These are phyloP conservation scores for Ophiothrix spiculata DNA, from an alignment of 35 echinoderm and acorn worm genomes.

Conservation along the genomic window DNA sequence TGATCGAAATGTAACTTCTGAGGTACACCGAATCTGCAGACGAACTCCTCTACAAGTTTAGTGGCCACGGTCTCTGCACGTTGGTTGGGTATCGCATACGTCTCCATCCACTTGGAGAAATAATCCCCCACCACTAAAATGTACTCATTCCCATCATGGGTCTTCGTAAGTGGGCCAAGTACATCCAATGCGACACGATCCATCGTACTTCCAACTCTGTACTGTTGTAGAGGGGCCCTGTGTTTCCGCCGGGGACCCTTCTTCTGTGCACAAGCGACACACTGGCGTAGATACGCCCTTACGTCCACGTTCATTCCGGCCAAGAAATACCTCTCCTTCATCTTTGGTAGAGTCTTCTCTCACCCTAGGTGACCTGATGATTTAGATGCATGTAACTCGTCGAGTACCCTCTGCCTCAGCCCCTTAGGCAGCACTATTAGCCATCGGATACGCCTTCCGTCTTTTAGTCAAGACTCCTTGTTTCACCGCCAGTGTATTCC, in stretches of 20 bases:
- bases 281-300: conserved; percentile 18
- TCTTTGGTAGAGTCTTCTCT: conserved; percentile 21
- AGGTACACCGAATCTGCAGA: too few relatives aligned
- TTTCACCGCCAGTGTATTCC: conserved; percentile 27
- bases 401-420: conserved; percentile 6
- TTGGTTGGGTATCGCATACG: too few relatives aligned
- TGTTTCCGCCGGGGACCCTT: conserved; percentile 35
- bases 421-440: conserved; percentile 34
- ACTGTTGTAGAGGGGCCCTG: conserved; percentile 46
- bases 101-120: too few relatives aligned
- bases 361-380: conserved; percentile 46
- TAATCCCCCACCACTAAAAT: too few relatives aligned
- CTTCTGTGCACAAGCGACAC: conserved; percentile 33
- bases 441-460: conserved; percentile 13
- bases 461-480: conserved; percentile 30
- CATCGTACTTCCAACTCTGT: conserved; percentile 22
- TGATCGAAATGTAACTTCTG: too few relatives aligned
- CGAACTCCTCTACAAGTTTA: too few relatives aligned
- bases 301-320: conserved; percentile 30
- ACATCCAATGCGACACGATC: conserved; percentile 60
- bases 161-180: too few relatives aligned
- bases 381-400: conserved; percentile 35
- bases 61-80: too few relatives aligned
- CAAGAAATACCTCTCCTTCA: conserved; percentile 42
- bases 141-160: too few relatives aligned